Evolutionary conservation across 2,113 vertebrate species (phyloP), one percentile per base, ranked within the genome.

Genomic region (Channa maculata): DNA sequence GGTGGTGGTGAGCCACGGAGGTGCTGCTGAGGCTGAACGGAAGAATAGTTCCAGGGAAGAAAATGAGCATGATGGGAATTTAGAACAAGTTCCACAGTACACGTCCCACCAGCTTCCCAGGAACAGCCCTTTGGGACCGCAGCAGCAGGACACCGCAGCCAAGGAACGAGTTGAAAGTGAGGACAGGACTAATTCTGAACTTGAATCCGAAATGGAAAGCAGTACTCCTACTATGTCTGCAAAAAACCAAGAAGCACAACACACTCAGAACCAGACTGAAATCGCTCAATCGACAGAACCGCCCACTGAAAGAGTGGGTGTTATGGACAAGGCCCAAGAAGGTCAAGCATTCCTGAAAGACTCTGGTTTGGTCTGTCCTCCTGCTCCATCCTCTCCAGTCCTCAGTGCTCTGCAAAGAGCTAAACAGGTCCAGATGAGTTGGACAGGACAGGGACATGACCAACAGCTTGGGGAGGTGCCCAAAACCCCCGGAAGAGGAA

Each of bases 41-140:
- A 66, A 33, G 3, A 52, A 86, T 33, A 86, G 79, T 5, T 92
- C 92, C 14, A 59, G 34, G 38, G 91, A 85, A 45, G 87, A 72
- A 36, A 75, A 86, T 24, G 89, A 87, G 39, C 89, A 78, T 0
- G 43, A 70, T 34, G 44, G 33, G 8, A 71, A 12, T 49, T 71
- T 36, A 5, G 69, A 83, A 62, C 92, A 94, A 52, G 77, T 95
- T 68, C 88, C 92, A 38, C 91, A 92, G 68, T 96, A 96, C 45
- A 90, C 86, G 36, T 94, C 91, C 0, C 96, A 97, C 69, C 95
- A 96, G 52, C 93, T 96, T 49, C 92, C 94, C 3, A 92, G 83
- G 51, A 88, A 86, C 0, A 5, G 80, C 80, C 82, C 84, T 14
- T 1, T 3, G 37, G 76, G 0, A 60, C 50, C 0, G 3, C 55